Evolutionary conservation across 1,140 invertebrate genomes (phyloP).

Genomic region (Sitophilus oryzae): DNA sequence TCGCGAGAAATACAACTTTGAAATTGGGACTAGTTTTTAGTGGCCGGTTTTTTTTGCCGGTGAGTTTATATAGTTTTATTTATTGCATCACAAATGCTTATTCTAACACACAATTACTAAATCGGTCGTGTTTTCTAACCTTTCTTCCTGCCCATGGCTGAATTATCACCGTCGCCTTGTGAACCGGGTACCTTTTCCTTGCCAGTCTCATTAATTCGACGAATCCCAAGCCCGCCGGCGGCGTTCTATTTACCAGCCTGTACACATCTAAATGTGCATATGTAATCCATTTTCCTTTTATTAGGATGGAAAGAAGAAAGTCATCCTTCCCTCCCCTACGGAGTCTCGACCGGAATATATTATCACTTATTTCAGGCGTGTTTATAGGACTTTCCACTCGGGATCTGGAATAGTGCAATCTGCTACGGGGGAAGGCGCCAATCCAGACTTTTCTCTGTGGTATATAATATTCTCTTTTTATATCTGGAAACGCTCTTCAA

Average conservation of each 20-base stretch:
- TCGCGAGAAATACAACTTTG: no score
- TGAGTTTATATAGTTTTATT: no score
- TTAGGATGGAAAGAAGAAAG: neutral
- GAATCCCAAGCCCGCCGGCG: neutral
- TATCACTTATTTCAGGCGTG: conserved; percentile 22
- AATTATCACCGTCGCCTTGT: neutral
- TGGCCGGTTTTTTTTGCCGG: no score
- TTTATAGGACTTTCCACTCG: conserved; percentile 19
- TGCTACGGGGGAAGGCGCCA: conserved; percentile 20
- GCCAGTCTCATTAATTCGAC: neutral
- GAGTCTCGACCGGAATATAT: conserved; percentile 17
- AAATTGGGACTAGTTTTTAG: no score
- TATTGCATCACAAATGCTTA: no score
- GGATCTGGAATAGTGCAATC: conserved; percentile 20
- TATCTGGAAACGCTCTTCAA: conserved; percentile 16
- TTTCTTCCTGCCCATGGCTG: neutral
- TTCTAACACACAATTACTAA: no score
- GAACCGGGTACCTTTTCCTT: neutral
- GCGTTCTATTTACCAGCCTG: neutral
- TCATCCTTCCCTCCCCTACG: neutral
- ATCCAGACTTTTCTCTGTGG: conserved; percentile 12
- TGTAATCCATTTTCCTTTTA: conserved; percentile 12
- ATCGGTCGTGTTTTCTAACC: neutral
- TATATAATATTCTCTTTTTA: no score
- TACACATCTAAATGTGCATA: conserved; percentile 14